Evolutionary conservation across 1,140 invertebrate genomes (phyloP), one percentile per base, ranked within the genome.

Genomic region (Metopolophium dirhodum): DNA sequence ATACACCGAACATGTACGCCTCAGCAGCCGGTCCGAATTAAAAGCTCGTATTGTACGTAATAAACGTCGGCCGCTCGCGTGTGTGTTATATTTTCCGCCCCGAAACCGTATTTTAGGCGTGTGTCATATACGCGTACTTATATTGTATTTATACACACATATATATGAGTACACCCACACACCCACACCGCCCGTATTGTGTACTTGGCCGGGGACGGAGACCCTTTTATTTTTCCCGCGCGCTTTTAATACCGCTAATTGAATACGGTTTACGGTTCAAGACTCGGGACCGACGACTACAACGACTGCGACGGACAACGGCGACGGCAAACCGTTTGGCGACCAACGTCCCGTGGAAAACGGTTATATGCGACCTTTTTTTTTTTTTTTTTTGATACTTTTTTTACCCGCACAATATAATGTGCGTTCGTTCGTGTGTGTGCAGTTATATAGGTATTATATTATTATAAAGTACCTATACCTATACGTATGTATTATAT

Each of bases 301-400:
- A 22, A 49, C 22, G 37, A 37, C 35, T 37, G 22, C 82, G 82
- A 68, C 61, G 26, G 37, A 61, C 57, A 3, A 30, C 30, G 61
- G 61, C 61, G 30, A n/a, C 87, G 49, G 35, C 35, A n/a, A 54
- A 37, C 87, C 49, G 22, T 89, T 89, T 57, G 87, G 45, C 54
- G 87, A 57, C 49, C 87, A 89, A 89, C 87, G 87, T 89, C 49
- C 87, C 87, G 51, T 89, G 87, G 51, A 89, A 89, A 89, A 23
- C 87, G n/a, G 47, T 88, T 35, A 54, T 18, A 9, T 89, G 20
- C 20, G 14, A 54, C 87, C 30, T 26, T 89, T 54, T 89, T 49
- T 49, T n/a, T 35, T n/a, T n/a, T 88, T 88, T 85, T 89, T 54
- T 89, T 89, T 37, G 8, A 26, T 68, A 37, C 8, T 9, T 88